These are phyloP conservation scores for Spodoptera frugiperda DNA, from an alignment of 1,140 invertebrate genomes.

Conservation along the genomic window DNA sequence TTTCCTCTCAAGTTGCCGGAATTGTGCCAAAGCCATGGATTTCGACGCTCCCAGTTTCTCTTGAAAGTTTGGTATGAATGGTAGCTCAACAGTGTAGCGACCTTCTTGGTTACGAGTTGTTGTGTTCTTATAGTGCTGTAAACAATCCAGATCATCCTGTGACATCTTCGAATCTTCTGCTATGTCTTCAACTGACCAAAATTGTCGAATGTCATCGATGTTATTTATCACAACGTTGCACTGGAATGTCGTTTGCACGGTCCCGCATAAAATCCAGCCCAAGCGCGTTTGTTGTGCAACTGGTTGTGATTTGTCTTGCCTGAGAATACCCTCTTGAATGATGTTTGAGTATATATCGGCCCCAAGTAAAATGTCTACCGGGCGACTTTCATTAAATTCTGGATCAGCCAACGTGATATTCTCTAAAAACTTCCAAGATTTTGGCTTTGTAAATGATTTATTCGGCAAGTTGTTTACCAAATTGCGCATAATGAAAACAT, in stretches of 20 bases:
- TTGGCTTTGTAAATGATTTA: conserved; percentile 50
- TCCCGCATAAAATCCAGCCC: conserved; percentile 57
- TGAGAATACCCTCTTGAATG: conserved; percentile 46
- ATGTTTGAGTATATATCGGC: conserved; percentile 49
- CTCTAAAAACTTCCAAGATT: conserved; percentile 42
- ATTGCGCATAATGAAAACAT: conserved; percentile 40
- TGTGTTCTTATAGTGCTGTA: background rate
- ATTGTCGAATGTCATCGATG: background rate
- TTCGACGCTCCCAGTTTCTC: background rate
- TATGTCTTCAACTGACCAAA: conserved; percentile 12
- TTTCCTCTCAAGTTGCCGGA: background rate
- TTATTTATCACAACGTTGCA: conserved; percentile 48
- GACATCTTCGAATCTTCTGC: background rate
- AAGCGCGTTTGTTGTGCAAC: conserved; percentile 56
- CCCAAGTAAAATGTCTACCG: conserved; percentile 46
- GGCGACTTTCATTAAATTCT: conserved; percentile 48
- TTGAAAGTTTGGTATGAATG: background rate
- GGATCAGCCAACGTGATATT: conserved; percentile 53
- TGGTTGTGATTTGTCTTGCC: conserved; percentile 21
- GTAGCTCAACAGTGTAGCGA: background rate
- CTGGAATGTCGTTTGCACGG: conserved; percentile 40
- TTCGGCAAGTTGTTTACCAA: too few relatives aligned
- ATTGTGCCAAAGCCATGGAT: background rate
- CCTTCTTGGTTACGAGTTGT: background rate
- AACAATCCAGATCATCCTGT: background rate